Conservation (phyloP, 1,140 invertebrate species). For the Cryptotermes secundus region DNA sequence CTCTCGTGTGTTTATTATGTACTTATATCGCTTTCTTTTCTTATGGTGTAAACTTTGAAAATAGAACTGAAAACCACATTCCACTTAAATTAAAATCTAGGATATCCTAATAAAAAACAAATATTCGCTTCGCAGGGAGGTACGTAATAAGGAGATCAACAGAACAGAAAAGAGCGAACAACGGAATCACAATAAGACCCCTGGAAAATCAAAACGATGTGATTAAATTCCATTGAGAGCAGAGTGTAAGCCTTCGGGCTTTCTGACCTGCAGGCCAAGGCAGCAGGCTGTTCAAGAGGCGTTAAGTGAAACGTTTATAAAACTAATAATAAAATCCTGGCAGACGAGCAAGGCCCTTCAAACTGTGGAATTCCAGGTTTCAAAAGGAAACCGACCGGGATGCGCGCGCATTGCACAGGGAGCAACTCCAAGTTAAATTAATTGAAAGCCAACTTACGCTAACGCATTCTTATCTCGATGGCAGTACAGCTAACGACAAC, state of each 20-base stretch:
- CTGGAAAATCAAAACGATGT: neutral
- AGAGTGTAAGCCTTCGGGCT: neutral
- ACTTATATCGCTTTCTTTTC: too few species aligned
- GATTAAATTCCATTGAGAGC: conserved; percentile 5
- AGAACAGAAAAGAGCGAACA: neutral
- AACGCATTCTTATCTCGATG: neutral
- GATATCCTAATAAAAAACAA: neutral
- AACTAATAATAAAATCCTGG: neutral
- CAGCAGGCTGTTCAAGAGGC: neutral
- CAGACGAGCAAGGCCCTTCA: neutral
- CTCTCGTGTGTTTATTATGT: too few species aligned
- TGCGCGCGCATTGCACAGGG: neutral
- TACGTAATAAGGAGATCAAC: neutral
- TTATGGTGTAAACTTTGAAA: too few species aligned
- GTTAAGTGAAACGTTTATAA: neutral
- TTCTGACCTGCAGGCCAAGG: neutral
- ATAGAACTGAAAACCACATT: too few species aligned
- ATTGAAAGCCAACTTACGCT: neutral
- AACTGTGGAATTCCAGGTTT: neutral
- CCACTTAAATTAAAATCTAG: too few species aligned
- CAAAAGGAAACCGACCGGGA: neutral
- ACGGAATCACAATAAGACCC: neutral
- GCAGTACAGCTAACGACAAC: neutral
- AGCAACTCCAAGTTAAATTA: too few species aligned
- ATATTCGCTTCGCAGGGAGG: neutral